Percentiles rank a stretch among this genome's conserved stretches.
phyloP scores from a whole-genome alignment of 2,888 invertebrate species.

The Limnephilus marmoratus region DNA sequence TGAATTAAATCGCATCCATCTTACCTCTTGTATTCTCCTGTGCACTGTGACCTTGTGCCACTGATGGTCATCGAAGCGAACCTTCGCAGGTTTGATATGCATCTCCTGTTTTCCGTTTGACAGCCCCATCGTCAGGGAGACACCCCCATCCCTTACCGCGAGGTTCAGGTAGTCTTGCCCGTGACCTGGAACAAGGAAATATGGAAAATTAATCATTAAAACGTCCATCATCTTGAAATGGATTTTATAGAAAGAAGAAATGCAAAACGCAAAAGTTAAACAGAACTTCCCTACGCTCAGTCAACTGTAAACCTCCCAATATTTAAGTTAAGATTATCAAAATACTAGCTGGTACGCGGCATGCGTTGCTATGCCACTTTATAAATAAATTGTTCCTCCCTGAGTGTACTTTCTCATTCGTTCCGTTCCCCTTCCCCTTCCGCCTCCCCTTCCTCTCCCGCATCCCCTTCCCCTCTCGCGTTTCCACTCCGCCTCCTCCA shows the following conservation, averaged over 20 bases:
- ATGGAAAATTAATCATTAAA: background rate
- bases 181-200: constrained; percentile 81
- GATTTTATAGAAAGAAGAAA: too few relatives aligned
- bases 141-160: constrained; percentile 92
- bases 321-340: too few relatives aligned
- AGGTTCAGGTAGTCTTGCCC: constrained; percentile 93
- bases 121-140: constrained; percentile 92
- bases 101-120: constrained; percentile 93
- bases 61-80: constrained; percentile 96
- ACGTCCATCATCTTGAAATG: too few relatives aligned
- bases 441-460: too few relatives aligned
- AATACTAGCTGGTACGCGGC: too few relatives aligned
- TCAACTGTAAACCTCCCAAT: background rate
- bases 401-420: too few relatives aligned
- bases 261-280: background rate
- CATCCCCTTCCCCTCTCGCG: too few relatives aligned
- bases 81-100: constrained; percentile 91
- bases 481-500: too few relatives aligned
- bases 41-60: constrained; percentile 96
- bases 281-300: background rate
- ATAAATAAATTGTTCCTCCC: too few relatives aligned
- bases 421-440: too few relatives aligned
- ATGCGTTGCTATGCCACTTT: too few relatives aligned
- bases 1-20: constrained; percentile 61
- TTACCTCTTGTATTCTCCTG: constrained; percentile 93